Evolutionary conservation across 2,797 vertebrate species (phyloP).

Genomic region (Cyprinella venusta): DNA sequence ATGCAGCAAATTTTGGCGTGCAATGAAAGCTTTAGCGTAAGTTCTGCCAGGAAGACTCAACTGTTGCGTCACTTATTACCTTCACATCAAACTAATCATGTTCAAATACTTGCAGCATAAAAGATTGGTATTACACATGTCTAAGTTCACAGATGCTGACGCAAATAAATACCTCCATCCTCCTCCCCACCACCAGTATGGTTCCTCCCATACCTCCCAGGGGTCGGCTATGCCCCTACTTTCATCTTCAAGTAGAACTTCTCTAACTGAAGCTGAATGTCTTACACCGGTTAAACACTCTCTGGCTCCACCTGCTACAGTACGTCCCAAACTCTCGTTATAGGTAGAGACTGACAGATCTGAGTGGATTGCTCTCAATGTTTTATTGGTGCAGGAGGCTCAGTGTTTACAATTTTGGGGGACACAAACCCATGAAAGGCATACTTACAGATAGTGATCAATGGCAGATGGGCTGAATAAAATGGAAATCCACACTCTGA

Average conservation of each 20-base stretch:
- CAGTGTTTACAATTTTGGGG: neutral
- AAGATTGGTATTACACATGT: too few species aligned
- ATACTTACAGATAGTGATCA: neutral
- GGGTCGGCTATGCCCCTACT: too few species aligned
- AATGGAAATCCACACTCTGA: too few species aligned
- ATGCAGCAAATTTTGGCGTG: neutral
- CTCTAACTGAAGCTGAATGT: neutral
- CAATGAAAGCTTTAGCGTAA: too few species aligned
- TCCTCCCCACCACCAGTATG: too few species aligned
- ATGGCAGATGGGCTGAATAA: neutral
- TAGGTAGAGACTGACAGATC: neutral
- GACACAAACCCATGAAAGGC: neutral
- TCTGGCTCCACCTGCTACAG: neutral
- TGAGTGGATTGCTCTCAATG: neutral
- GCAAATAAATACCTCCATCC: too few species aligned
- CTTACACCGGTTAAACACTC: neutral
- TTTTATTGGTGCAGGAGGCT: neutral
- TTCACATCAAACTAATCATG: too few species aligned
- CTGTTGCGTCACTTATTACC: too few species aligned
- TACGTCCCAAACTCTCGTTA: neutral
- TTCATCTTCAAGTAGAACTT: neutral
- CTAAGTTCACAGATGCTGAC: too few species aligned
- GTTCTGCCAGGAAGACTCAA: too few species aligned
- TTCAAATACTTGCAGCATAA: too few species aligned
- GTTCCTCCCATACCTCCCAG: too few species aligned